Conservation (phyloP, 2,888 invertebrate species). For the Morpho achilles region DNA sequence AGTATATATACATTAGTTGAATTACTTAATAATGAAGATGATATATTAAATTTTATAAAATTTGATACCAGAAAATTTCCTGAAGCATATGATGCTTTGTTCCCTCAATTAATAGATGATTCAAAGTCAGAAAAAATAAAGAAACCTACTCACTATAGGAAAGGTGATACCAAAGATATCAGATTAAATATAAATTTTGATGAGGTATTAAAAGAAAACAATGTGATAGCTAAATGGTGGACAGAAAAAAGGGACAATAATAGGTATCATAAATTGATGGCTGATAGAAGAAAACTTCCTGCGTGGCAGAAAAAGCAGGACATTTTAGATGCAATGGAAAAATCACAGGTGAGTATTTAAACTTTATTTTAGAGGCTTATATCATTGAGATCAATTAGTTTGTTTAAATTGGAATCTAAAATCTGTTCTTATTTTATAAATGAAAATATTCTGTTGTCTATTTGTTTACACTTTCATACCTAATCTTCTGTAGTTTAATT, state of each 20-base stretch:
- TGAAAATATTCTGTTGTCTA: too few relatives aligned
- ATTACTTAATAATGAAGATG: constrained; percentile 83
- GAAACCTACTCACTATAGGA: constrained; percentile 82
- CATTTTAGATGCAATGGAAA: constrained; percentile 82
- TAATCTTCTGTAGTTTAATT: too few relatives aligned
- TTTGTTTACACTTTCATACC: too few relatives aligned
- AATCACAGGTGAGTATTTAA: constrained; percentile 71
- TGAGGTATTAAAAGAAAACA: constrained; percentile 80
- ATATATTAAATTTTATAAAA: constrained; percentile 80
- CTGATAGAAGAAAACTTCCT: constrained; percentile 81
- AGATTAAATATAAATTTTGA: constrained; percentile 71
- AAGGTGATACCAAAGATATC: constrained; percentile 77
- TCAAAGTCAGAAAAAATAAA: constrained; percentile 39
- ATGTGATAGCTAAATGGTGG: constrained; percentile 80
- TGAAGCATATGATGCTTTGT: constrained; percentile 76
- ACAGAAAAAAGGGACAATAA: constrained; percentile 78
- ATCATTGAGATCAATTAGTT: too few relatives aligned
- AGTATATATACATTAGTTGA: constrained; percentile 86
- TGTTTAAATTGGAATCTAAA: too few relatives aligned
- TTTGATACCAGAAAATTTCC: constrained; percentile 74
- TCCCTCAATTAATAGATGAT: constrained; percentile 77
- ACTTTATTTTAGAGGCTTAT: too few relatives aligned
- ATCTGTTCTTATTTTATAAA: too few relatives aligned
- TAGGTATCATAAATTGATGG: constrained; percentile 83
- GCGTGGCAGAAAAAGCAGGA: constrained; percentile 85